phyloP scores from a whole-genome alignment of 2,113 vertebrate species.

The Triplophysa dalaica region DNA sequence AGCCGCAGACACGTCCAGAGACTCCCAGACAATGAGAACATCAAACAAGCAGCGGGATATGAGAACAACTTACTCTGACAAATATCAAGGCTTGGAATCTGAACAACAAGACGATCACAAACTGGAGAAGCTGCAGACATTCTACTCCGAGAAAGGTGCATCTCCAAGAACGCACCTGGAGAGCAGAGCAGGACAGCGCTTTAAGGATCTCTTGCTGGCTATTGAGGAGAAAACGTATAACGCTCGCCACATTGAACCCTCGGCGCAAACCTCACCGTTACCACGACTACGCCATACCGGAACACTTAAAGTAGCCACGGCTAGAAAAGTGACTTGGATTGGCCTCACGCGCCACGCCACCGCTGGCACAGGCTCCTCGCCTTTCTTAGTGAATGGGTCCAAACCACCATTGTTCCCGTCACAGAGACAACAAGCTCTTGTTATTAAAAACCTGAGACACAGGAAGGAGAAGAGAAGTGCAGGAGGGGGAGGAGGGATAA shows the following conservation, averaged over 20 bases:
- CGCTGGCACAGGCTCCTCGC: constrained; percentile 58
- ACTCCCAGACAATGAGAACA: constrained; percentile 49
- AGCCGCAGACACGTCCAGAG: constrained; percentile 62
- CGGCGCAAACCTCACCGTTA: constrained; percentile 62
- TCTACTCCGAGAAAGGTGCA: constrained; percentile 62
- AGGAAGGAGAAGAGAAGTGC: constrained; percentile 70
- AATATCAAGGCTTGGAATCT: constrained; percentile 54
- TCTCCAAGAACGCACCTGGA: constrained; percentile 64
- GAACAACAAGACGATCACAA: constrained; percentile 60
- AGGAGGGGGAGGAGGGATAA: constrained; percentile 60
- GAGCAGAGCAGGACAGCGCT: constrained; percentile 56
- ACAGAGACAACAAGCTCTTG: constrained; percentile 69
- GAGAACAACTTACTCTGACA: constrained; percentile 54
- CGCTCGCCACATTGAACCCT: constrained; percentile 54
- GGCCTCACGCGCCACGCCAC: constrained; percentile 59
- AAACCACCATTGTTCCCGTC: constrained; percentile 67
- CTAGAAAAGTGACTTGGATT: constrained; percentile 74
- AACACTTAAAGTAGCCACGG: constrained; percentile 62
- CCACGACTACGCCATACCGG: constrained; percentile 68
- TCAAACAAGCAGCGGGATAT: constrained; percentile 59
- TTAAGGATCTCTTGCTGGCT: constrained; percentile 66
- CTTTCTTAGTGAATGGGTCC: constrained; percentile 65
- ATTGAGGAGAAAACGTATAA: constrained; percentile 61
- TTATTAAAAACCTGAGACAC: constrained; percentile 69
- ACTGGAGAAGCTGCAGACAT: constrained; percentile 68